Conservation (phyloP, 2,113 vertebrate species). For the Phalacrocorax brasilianus region DNA sequence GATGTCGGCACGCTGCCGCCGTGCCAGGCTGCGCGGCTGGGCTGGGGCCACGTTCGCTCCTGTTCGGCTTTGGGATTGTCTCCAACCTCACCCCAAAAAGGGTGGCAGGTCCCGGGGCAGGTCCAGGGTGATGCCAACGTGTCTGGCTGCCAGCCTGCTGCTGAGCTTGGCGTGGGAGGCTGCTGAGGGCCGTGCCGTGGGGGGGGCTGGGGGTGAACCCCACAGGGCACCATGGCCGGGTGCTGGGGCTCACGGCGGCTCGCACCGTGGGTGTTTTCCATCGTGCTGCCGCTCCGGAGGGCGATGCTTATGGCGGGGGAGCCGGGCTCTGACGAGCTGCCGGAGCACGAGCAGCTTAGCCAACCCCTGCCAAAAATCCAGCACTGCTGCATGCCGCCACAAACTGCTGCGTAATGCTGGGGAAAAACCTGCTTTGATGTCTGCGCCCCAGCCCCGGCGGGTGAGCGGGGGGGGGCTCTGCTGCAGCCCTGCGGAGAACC, state of each 20-base stretch:
- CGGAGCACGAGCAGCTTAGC: background rate
- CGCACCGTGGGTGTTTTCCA: rapidly evolving
- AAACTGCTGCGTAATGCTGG: background rate
- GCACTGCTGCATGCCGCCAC: background rate
- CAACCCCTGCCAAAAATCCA: background rate
- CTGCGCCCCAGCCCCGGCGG: background rate
- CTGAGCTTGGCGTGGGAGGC: background rate
- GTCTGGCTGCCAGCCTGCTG: background rate
- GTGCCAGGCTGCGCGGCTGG: rapidly evolving
- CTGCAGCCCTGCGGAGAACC: background rate
- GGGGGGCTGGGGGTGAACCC: background rate
- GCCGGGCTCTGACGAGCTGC: background rate
- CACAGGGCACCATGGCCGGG: rapidly evolving
- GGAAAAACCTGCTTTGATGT: background rate
- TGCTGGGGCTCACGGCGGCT: no score
- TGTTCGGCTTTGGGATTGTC: background rate
- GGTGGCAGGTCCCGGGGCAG: rapidly evolving
- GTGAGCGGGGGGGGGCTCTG: background rate
- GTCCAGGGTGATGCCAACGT: rapidly evolving
- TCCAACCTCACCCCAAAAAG: background rate
- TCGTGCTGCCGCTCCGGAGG: rapidly evolving
- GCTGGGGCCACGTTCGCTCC: rapidly evolving
- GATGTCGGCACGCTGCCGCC: rapidly evolving
- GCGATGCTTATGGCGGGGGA: rapidly evolving
- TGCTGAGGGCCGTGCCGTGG: background rate